Percentiles rank a stretch among this genome's conserved stretches.
Evolutionary conservation across 2,797 vertebrate species (phyloP).

Genomic region (Oryzias sinensis): DNA sequence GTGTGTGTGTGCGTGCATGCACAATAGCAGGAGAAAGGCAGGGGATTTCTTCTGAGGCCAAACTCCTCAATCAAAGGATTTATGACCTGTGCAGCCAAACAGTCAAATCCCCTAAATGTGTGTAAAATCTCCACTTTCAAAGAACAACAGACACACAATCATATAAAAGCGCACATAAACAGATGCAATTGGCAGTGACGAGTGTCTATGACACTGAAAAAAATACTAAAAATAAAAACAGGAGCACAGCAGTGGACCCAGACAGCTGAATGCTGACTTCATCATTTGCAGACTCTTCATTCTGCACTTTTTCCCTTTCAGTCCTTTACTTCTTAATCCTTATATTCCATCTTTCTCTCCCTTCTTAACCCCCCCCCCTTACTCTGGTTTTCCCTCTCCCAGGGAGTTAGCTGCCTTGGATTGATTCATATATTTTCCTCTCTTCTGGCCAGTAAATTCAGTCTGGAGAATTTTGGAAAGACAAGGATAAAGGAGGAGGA

Average conservation of each 20-base stretch:
- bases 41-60: conserved; percentile 43
- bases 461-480: conserved; percentile 53
- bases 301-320: conserved; percentile 11
- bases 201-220: conserved; percentile 33
- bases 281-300: conserved; percentile 50
- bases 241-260: conserved; percentile 40
- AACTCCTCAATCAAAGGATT: conserved; percentile 71
- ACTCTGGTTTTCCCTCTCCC: conserved; percentile 53
- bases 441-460: conserved; percentile 72
- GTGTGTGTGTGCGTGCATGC: conserved; percentile 12
- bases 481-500: conserved; percentile 2
- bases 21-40: conserved; percentile 16
- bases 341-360: conserved; percentile 10
- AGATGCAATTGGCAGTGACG: conserved; percentile 34
- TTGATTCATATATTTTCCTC: conserved; percentile 79
- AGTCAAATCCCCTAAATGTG: conserved; percentile 66
- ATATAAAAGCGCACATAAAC: conserved; percentile 19
- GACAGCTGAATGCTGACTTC: conserved; percentile 57
- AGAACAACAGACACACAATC: conserved; percentile 19
- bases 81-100: conserved; percentile 70
- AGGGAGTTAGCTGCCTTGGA: conserved; percentile 66
- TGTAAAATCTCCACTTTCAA: conserved; percentile 47
- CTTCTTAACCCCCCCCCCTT: conserved; percentile 23
- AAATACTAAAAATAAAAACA: conserved; percentile 6
- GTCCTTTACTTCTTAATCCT: conserved; percentile 40